Evolutionary conservation across 2,888 invertebrate genomes (phyloP).

Genomic region (Ernsta delagoae): DNA sequence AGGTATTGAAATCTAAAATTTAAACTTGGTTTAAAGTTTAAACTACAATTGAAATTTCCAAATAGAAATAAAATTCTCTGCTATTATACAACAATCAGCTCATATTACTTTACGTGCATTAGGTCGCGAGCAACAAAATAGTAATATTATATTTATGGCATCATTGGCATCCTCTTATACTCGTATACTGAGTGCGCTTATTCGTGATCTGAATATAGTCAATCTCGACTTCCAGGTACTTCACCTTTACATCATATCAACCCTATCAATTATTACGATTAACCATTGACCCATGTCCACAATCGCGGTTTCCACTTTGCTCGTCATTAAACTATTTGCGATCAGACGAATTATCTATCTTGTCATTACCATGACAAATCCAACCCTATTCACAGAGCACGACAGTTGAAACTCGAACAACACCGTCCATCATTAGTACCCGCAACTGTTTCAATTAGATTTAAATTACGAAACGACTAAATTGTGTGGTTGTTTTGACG

Average conservation of each 20-base stretch:
- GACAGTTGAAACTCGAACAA: slow-evolving; percentile 38
- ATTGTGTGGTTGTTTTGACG: slow-evolving; percentile 25
- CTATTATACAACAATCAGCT: too few relatives aligned
- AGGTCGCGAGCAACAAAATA: too few relatives aligned
- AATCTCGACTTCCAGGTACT: not conserved
- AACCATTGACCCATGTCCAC: slow-evolving; percentile 39
- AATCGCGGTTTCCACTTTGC: slow-evolving; percentile 42
- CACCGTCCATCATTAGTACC: slow-evolving; percentile 27
- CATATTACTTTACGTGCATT: too few relatives aligned
- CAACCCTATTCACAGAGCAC: not conserved
- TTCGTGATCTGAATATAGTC: too few relatives aligned
- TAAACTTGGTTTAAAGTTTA: too few relatives aligned
- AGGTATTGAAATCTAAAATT: too few relatives aligned
- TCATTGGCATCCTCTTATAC: too few relatives aligned
- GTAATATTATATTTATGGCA: too few relatives aligned
- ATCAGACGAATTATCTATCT: slow-evolving; percentile 28
- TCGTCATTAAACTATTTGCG: slow-evolving; percentile 40
- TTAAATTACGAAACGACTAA: slow-evolving; percentile 26
- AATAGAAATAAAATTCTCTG: too few relatives aligned
- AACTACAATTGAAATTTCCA: too few relatives aligned
- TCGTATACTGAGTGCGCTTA: too few relatives aligned
- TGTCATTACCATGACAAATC: not conserved
- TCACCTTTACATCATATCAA: not conserved
- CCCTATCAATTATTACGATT: slow-evolving; percentile 6
- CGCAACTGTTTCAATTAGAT: slow-evolving; percentile 26